Base-by-base conservation (phyloP, 2,888 invertebrate genomes). In the Rhimphoctona megacephalus region DNA sequence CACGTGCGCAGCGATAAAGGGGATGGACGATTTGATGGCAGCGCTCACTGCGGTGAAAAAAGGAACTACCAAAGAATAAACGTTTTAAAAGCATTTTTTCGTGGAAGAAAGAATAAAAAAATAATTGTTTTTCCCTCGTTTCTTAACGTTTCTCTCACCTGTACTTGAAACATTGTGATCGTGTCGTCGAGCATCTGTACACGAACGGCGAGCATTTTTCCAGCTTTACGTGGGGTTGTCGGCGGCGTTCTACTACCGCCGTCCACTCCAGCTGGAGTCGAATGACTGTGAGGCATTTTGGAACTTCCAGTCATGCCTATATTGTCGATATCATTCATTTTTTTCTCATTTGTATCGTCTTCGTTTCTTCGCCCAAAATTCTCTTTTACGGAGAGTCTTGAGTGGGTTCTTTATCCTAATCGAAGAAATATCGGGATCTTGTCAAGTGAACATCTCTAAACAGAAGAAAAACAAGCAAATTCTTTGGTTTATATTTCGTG, bases 131-230 rank as follows among this genome's bases (percentile, higher is more conserved):
- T n/a, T 72, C 11, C 52, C 19, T 19, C 9, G 33, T 36, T 36
- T 39, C 17, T 36, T 52, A 2, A n/a, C n/a, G 8, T 25, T 54
- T 54, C 11, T 92, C 96, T 95, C 93, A 98, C 98, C 97, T 98
- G 98, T 90, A 98, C 97, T 96, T 98, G 98, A 95, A 98, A 98
- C 96, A 98, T 97, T 90, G 98, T 98, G 93, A 98, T 96, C 78
- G 97, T 96, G 95, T 98, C 98, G 94, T 98, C 98, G 90, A 98
- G 95, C 98, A 98, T 98, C 95, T 98, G 98, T 81, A 98, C 97
- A 90, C 98, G 95, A 88, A 98, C 97, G 80, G 98, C 97, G 88
- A 98, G 95, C 97, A 98, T 98, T 95, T 98, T 98, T 93, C 98
- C 98, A 91, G 97, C 97, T 92, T 97, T 97, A 92, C 97, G 96